phyloP scores from a whole-genome alignment of 2,797 vertebrate species.

The Pygocentrus nattereri region DNA sequence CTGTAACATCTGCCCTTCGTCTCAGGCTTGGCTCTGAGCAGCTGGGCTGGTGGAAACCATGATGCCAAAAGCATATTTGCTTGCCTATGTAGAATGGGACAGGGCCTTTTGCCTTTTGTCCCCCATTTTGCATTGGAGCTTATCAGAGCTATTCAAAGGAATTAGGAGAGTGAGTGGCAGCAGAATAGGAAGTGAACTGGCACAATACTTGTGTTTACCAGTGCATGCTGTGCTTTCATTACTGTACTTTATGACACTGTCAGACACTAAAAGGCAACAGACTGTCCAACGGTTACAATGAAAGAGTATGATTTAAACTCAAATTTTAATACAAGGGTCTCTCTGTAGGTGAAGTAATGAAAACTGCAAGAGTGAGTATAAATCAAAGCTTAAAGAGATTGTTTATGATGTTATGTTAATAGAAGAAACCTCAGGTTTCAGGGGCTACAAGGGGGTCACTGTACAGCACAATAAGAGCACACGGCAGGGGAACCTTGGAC shows the following conservation, averaged over 20 bases:
- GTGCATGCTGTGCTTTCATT: conserved; percentile 61
- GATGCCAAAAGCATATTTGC: conserved; percentile 42
- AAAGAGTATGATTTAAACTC: conserved; percentile 57
- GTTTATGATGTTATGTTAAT: background rate
- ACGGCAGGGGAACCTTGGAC: background rate
- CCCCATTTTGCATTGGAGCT: conserved; percentile 7
- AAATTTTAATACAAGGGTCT: conserved; percentile 19
- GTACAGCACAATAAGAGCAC: background rate
- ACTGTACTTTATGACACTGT: conserved; percentile 63
- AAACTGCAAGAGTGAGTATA: conserved; percentile 38
- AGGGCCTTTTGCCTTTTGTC: conserved; percentile 34
- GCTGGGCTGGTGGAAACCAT: conserved; percentile 43
- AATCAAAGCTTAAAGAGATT: conserved; percentile 43
- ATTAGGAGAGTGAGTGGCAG: conserved; percentile 30
- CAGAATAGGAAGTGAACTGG: conserved; percentile 33
- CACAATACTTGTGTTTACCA: conserved; percentile 39
- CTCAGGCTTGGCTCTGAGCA: conserved; percentile 42
- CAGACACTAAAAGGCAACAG: conserved; percentile 48
- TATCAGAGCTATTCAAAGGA: conserved; percentile 18
- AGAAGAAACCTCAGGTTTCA: background rate
- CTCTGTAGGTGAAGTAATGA: conserved; percentile 48
- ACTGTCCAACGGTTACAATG: conserved; percentile 52
- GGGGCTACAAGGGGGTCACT: conserved; percentile 5
- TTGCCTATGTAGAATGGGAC: conserved; percentile 14
- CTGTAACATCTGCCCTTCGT: conserved; percentile 56